Base-by-base conservation (phyloP, 2,888 invertebrate species). In the Dryobota labecula region DNA sequence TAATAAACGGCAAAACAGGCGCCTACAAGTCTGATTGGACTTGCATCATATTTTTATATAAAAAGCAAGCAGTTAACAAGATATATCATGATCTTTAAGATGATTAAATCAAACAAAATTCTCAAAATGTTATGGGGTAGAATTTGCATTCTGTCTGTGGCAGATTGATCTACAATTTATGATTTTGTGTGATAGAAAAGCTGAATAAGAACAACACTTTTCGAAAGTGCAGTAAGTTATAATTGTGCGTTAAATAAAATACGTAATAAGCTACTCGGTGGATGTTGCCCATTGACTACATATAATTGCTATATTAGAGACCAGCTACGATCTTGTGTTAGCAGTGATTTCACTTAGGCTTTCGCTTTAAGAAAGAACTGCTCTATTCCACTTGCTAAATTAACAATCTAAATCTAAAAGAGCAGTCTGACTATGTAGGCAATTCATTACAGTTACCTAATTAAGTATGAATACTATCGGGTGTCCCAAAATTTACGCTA, bases 21-120 rank as follows among this genome's bases (percentile, higher is more conserved):
- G 71, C 56, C 72, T 43, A 41, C 27, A 38, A 45, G 78, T 82
- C 56, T 82, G 47, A 71, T 81, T 76, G 7, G 63, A 57, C 72
- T 71, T 51, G 47, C 54, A 71, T 68, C 62, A 65, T 47, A 63
- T 58, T 63, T 43, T 56, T 43, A 58, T 45, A 30, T 30, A 45
- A 70, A 72, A 18, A 36, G 53, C 53, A 74, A 47, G n/a, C 51
- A 20, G 70, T 56, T 65, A 49, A 61, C 45, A 43, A 47, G 74
- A 66, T 74, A 53, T 79, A 56, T 73, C 13, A 47, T 47, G 41
- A 71, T 75, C n/a, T 71, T 24, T 30, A 54, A 24, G 9, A 60
- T 41, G 36, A 75, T 56, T 56, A 76, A 57, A 30, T 68, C 15
- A 68, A 45, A 53, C n/a, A 45, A 58, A 38, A 33, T 13, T 45